Evolutionary conservation across 1,140 invertebrate species (phyloP), one percentile per base, ranked within the genome.

Genomic region (Andrena cerasifolii): DNA sequence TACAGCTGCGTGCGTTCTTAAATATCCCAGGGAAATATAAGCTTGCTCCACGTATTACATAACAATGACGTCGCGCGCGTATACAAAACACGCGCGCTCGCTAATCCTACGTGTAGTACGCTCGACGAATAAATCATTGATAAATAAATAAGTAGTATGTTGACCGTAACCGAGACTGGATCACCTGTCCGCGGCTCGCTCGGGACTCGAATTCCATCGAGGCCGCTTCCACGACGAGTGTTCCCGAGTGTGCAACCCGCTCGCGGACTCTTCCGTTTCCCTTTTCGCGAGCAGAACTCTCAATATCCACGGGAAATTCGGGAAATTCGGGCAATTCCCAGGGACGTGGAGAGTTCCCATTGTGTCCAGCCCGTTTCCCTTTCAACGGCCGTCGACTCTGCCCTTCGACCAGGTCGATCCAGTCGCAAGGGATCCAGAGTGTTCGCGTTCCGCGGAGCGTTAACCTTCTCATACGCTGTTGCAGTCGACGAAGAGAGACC

Each of bases 401-500:
- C n/a, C n/a, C n/a, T n/a, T n/a, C n/a, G n/a, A n/a, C n/a, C n/a
- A n/a, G n/a, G n/a, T n/a, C n/a, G n/a, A n/a, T n/a, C n/a, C n/a
- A n/a, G n/a, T n/a, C n/a, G n/a, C n/a, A n/a, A n/a, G n/a, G n/a
- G n/a, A 40, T 40, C 36, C 36, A 5, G 36, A 40, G 36, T 40
- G 10, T 40, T 3, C 10, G 10, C 10, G 10, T 40, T 10, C 36
- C 10, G 10, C 10, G 10, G 10, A 40, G 36, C 36, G 4, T 40
- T 3, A 40, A n/a, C 0, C n/a, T 12, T 16, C 85, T 94, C 96
- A 97, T 91, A 97, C 95, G 93, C 97, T 96, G 91, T 98, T 98
- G 90, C 97, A 98, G 87, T 97, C 95, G 74, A 97, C 93, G 92
- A 96, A 98, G 59, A 97, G 93, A 87, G 96, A 95, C 85, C 95